Evolutionary conservation across 2,888 invertebrate species (phyloP).

Genomic region (Loripinus fragilis): DNA sequence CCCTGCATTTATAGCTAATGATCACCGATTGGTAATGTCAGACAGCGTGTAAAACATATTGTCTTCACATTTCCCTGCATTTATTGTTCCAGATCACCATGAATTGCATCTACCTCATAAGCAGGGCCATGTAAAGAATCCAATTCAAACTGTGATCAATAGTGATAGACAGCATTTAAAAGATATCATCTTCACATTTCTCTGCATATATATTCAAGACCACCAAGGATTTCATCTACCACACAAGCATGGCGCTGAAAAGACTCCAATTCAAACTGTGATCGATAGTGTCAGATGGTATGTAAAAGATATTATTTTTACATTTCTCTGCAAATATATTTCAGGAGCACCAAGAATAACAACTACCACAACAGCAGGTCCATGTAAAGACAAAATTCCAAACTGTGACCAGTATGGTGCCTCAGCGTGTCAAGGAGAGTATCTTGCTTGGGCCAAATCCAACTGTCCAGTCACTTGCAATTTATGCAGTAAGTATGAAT

Average conservation of each 20-base stretch:
- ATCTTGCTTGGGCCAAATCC: conserved; percentile 56
- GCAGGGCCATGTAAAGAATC: conserved; percentile 58
- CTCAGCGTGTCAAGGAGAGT: conserved; percentile 57
- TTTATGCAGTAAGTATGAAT: conserved; percentile 59
- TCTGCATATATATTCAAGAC: too few relatives aligned
- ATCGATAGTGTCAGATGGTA: conserved; percentile 56
- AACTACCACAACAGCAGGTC: conserved; percentile 23
- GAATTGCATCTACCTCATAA: conserved; percentile 24
- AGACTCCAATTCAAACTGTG: conserved; percentile 66
- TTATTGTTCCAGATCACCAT: too few relatives aligned
- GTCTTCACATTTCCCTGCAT: too few relatives aligned
- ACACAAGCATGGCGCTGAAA: conserved; percentile 49
- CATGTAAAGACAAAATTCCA: conserved; percentile 61
- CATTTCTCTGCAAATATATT: neutral
- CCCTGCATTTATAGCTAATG: too few relatives aligned
- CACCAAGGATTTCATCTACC: conserved; percentile 19
- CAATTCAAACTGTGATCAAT: conserved; percentile 65
- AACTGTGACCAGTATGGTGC: conserved; percentile 66
- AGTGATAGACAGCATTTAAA: conserved; percentile 59
- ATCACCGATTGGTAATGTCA: too few relatives aligned
- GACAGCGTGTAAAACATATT: too few relatives aligned
- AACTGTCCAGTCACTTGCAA: conserved; percentile 63
- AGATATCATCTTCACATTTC: too few relatives aligned
- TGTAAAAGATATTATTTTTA: conserved; percentile 28
- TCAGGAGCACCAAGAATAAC: neutral